phyloP scores from a whole-genome alignment of 2,113 vertebrate genomes.

The Heterotis niloticus region DNA sequence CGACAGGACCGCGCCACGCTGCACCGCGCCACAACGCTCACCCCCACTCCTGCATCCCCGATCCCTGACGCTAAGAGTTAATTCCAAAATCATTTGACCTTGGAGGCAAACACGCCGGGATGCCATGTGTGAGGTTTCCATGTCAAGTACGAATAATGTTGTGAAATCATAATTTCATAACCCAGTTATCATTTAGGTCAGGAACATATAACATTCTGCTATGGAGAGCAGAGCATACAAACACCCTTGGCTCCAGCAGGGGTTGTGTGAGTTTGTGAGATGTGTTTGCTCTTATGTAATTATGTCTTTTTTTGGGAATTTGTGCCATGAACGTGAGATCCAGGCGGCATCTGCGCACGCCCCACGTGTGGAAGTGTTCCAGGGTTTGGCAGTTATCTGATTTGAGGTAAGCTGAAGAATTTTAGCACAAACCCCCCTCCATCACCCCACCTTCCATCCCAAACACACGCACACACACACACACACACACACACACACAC shows the following conservation, averaged over 20 bases:
- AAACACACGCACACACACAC: no score
- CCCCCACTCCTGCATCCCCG: not conserved
- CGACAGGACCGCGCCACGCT: not conserved
- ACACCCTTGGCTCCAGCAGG: not conserved
- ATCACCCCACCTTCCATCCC: no score
- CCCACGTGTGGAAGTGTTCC: not conserved
- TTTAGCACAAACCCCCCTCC: no score
- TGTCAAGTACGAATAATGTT: not conserved
- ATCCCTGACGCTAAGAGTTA: not conserved
- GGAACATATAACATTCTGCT: not conserved
- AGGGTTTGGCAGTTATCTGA: not conserved
- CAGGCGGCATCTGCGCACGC: not conserved
- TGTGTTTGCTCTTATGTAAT: not conserved
- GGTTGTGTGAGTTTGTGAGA: not conserved
- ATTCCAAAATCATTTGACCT: conserved; percentile 13
- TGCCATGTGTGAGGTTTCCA: not conserved
- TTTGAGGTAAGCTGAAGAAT: no score
- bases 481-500: no score
- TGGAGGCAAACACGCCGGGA: not conserved
- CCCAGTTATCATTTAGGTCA: conserved; percentile 31
- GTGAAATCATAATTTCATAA: conserved; percentile 24
- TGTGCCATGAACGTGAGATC: not conserved
- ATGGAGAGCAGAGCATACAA: not conserved
- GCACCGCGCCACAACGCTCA: not conserved
- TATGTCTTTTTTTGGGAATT: not conserved